Conservation (phyloP, 1,140 invertebrate genomes). For the Alviniconcha marisindica region DNA sequence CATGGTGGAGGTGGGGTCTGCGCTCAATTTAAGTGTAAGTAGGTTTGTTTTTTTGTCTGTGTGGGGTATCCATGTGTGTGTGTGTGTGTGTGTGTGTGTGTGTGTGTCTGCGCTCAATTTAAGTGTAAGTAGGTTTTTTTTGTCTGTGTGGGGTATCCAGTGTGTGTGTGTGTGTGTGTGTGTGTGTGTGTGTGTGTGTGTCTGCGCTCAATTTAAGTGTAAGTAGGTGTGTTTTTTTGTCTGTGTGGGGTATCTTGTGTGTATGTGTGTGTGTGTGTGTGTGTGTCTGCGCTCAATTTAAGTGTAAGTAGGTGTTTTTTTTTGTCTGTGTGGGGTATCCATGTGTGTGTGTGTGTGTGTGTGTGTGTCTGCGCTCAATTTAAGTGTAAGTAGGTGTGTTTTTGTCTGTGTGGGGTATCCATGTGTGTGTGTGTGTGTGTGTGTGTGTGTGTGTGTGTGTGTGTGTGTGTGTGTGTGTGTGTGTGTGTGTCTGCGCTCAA, state of each 20-base stretch:
- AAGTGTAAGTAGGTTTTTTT: background rate
- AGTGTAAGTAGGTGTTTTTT: no score
- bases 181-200: background rate
- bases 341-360: background rate
- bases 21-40: constrained; percentile 88
- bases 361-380: constrained; percentile 84
- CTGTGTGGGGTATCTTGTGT: no score
- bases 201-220: no score
- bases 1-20: constrained; percentile 91
- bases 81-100: background rate
- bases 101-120: no score
- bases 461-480: no score
- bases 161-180: background rate
- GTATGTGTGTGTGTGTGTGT: no score
- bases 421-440: background rate
- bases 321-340: background rate
- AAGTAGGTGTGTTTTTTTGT: no score
- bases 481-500: no score
- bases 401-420: background rate
- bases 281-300: no score
- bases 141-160: background rate
- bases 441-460: background rate
- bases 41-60: background rate
- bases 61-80: background rate
- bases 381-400: constrained; percentile 85